Evolutionary conservation across 2,888 invertebrate genomes (phyloP).

Genomic region (Meganola albula): DNA sequence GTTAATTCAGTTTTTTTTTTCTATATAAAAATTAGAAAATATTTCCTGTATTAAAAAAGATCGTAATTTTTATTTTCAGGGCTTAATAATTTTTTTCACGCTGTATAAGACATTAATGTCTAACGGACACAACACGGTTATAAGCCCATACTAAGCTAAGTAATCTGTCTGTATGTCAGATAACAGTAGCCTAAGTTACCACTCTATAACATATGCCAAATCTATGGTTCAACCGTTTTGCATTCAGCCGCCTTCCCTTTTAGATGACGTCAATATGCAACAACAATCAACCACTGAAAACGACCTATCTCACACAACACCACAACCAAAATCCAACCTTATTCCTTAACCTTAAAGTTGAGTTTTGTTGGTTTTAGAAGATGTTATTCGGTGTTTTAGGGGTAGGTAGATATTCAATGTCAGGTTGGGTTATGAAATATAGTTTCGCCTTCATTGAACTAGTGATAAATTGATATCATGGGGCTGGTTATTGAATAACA

Average conservation of each 20-base stretch:
- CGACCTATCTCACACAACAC: slow-evolving; percentile 20
- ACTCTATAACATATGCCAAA: slow-evolving; percentile 76
- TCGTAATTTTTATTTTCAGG: too few relatives aligned
- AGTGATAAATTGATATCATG: slow-evolving; percentile 71
- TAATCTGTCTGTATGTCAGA: slow-evolving; percentile 39
- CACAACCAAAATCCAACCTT: slow-evolving; percentile 13
- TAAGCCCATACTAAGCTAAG: background rate
- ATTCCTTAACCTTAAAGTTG: background rate
- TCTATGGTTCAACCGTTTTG: slow-evolving; percentile 75
- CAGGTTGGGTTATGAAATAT: slow-evolving; percentile 69
- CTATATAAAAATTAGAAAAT: too few relatives aligned
- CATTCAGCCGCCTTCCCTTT: slow-evolving; percentile 73
- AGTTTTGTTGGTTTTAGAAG: slow-evolving; percentile 24
- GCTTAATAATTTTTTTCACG: too few relatives aligned
- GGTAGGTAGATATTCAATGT: slow-evolving; percentile 59
- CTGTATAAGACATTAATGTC: too few relatives aligned
- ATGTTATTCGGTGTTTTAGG: slow-evolving; percentile 39
- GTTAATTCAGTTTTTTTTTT: too few relatives aligned
- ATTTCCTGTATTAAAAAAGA: too few relatives aligned
- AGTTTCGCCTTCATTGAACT: slow-evolving; percentile 75
- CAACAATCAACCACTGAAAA: slow-evolving; percentile 30
- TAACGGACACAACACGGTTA: too few relatives aligned
- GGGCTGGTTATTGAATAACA: slow-evolving; percentile 74
- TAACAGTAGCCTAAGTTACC: slow-evolving; percentile 61
- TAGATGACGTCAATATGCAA: slow-evolving; percentile 75